Evolutionary conservation across 2,888 invertebrate species (phyloP).

Genomic region (Netelia virgata): DNA sequence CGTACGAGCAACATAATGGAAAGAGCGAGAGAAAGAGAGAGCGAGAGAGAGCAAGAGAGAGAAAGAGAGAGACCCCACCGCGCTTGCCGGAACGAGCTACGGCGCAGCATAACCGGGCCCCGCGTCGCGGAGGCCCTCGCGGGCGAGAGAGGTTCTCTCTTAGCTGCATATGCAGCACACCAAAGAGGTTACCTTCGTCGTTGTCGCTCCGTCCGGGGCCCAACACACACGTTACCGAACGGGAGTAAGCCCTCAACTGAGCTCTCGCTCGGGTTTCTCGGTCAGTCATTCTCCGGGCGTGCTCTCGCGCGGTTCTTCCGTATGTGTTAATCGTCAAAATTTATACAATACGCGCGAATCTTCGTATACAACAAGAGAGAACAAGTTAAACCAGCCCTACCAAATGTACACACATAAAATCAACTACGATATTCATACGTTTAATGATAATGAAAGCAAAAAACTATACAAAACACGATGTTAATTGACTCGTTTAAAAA

Average conservation of each 20-base stretch:
- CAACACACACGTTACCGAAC: slow-evolving; percentile 30
- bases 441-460: too few relatives aligned
- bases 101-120: neutral
- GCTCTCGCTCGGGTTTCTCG: slow-evolving; percentile 57
- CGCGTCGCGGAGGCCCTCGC: neutral
- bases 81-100: slow-evolving; percentile 4
- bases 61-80: neutral
- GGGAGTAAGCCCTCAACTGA: slow-evolving; percentile 51
- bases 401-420: too few relatives aligned
- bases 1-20: neutral
- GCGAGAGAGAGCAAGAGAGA: neutral
- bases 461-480: too few relatives aligned
- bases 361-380: neutral
- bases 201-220: slow-evolving; percentile 15
- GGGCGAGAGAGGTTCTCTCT: neutral
- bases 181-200: slow-evolving; percentile 52
- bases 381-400: neutral
- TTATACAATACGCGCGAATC: slow-evolving; percentile 2
- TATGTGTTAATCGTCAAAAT: slow-evolving; percentile 11
- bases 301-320: slow-evolving; percentile 54
- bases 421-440: too few relatives aligned
- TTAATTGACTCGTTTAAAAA: too few relatives aligned
- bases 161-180: slow-evolving; percentile 15
- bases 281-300: slow-evolving; percentile 65
- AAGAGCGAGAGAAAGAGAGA: neutral